Conservation (phyloP, 1,140 invertebrate genomes). For the Parasteatoda tepidariorum region DNA sequence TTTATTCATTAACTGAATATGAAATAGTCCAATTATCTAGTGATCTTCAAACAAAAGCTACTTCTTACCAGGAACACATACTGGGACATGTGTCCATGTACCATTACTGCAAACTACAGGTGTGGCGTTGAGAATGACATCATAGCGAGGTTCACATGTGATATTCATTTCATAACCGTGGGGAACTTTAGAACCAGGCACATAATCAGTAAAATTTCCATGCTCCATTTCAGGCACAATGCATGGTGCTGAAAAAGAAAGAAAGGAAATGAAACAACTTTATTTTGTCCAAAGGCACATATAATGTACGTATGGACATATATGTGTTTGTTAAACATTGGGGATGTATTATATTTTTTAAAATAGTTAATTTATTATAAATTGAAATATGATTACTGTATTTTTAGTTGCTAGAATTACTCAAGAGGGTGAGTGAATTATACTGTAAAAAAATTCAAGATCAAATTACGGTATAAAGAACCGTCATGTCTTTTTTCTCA, state of each 20-base stretch:
- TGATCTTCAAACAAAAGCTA: not conserved
- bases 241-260: constrained; percentile 79
- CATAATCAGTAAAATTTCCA: constrained; percentile 75
- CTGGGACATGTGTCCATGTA: constrained; percentile 93
- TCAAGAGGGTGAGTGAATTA: too few relatives aligned
- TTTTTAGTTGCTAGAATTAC: too few relatives aligned
- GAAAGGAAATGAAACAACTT: not conserved
- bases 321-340: too few relatives aligned
- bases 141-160: constrained; percentile 87
- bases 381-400: too few relatives aligned
- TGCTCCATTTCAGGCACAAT: constrained; percentile 88
- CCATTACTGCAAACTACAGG: constrained; percentile 92
- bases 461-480: too few relatives aligned
- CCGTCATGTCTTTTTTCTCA: too few relatives aligned
- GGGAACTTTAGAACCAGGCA: constrained; percentile 75
- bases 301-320: not conserved
- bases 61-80: constrained; percentile 82
- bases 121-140: constrained; percentile 81
- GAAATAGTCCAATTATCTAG: not conserved
- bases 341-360: not conserved
- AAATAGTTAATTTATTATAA: not conserved
- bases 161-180: constrained; percentile 89
- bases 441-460: too few relatives aligned
- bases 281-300: not conserved
- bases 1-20: not conserved